Evolutionary conservation across 2,797 vertebrate genomes (phyloP).

Genomic region (Brachyrhaphis roseni): DNA sequence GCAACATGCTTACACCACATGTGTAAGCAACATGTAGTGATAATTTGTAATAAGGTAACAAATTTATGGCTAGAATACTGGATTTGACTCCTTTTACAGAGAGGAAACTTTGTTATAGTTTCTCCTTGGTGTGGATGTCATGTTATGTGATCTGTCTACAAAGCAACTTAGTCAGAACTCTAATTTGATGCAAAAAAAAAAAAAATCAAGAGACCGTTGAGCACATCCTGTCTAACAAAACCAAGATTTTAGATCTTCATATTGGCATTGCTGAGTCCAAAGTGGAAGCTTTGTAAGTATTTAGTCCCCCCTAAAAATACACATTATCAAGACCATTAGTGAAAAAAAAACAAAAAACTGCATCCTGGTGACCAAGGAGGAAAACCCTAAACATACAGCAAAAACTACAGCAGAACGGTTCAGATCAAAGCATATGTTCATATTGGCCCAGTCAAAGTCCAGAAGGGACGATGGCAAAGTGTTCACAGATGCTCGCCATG

Average conservation of each 20-base stretch:
- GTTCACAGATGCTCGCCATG: background rate
- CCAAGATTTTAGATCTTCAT: no score
- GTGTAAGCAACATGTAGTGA: no score
- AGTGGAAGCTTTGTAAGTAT: background rate
- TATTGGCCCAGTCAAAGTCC: background rate
- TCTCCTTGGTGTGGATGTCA: background rate
- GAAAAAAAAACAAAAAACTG: background rate
- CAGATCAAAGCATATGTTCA: background rate
- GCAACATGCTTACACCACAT: no score
- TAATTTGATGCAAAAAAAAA: no score
- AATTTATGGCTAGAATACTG: background rate
- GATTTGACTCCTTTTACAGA: background rate
- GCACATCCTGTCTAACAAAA: no score
- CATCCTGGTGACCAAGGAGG: background rate
- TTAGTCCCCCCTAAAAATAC: background rate
- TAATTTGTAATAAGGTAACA: background rate
- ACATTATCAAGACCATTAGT: background rate
- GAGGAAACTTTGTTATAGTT: background rate
- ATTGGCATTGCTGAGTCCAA: background rate
- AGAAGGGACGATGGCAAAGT: background rate
- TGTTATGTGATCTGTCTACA: no score
- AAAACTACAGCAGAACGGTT: no score
- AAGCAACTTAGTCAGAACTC: no score
- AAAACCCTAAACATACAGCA: no score
- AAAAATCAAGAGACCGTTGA: no score